Evolutionary conservation across 2,113 vertebrate genomes (phyloP), one percentile per base, ranked within the genome.

Genomic region (Pontoporia blainvillei): DNA sequence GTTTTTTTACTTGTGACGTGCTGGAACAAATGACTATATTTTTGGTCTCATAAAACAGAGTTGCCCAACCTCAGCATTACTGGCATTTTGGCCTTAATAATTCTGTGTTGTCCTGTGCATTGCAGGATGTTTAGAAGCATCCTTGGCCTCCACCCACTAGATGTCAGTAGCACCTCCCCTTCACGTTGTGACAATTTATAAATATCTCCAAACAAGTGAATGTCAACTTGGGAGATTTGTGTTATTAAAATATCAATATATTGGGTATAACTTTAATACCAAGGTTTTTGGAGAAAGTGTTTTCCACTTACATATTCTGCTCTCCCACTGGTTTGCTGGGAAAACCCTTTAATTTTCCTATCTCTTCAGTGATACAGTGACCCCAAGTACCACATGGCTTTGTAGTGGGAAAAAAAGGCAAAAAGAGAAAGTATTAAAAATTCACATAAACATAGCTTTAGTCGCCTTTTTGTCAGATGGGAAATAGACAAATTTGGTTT

Each of bases 401-500:
- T 90, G 76, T 14, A 90, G 73, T 76, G 41, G 3, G 17, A 57
- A 78, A 20, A 54, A 67, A n/a, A 36, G 3, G 8, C 20, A 67
- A 78, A 78, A 12, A 62, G 46, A 41, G 78, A 75, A 79, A 92
- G 36, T 13, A 79, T 76, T 88, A 91, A 86, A 64, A 82, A 62
- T 62, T 66, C 69, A 71, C 34, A 71, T 71, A 66, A 93, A 69
- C 2, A 84, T 46, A 94, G 62, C 31, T 39, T 82, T 46, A 71
- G 78, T 54, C 5, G 7, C 46, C 14, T 90, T 87, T 86, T 10
- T 86, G 11, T 86, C 82, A 86, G 79, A 29, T 36, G 87, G 76
- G 64, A 97, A 92, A 91, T 15, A 78, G 88, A 91, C 9, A 78
- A 59, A 81, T 93, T 89, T 86, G 61, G 25, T 76, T 93, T 76